phyloP scores from a whole-genome alignment of 2,113 vertebrate species.

The Nycticorax nycticorax region DNA sequence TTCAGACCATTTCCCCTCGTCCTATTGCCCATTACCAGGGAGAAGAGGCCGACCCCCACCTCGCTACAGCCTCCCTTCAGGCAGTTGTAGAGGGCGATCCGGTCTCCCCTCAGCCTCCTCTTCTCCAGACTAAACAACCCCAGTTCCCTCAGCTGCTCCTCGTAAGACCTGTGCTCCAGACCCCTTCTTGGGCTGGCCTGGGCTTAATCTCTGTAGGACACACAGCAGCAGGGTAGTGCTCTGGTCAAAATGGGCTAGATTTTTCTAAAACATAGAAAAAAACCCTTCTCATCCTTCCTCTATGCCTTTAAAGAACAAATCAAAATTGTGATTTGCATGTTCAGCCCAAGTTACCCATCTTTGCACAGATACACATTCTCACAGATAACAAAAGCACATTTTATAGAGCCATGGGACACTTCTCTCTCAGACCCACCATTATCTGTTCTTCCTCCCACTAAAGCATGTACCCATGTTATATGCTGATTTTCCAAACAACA shows the following conservation, averaged over 20 bases:
- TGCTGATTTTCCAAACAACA: not conserved
- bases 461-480: not conserved
- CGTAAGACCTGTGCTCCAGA: too few relatives aligned
- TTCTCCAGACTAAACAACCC: too few relatives aligned
- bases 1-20: too few relatives aligned
- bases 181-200: not conserved
- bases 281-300: not conserved
- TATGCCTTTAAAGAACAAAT: not conserved
- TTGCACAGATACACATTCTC: not conserved
- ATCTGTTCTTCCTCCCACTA: not conserved
- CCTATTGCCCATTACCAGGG: too few relatives aligned
- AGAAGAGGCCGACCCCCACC: too few relatives aligned
- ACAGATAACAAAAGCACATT: fast-evolving
- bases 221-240: not conserved
- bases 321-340: not conserved
- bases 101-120: too few relatives aligned
- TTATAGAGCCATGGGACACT: not conserved
- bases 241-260: not conserved
- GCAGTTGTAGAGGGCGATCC: too few relatives aligned
- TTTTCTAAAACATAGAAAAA: not conserved
- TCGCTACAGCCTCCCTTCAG: too few relatives aligned
- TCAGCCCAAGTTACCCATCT: not conserved
- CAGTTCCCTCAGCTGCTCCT: too few relatives aligned
- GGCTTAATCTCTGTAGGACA: not conserved
- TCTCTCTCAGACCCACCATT: not conserved